A percentile compares a stretch with the other conserved stretches of the same genome.
Evolutionary conservation across 2,888 invertebrate genomes (phyloP).

Genomic region (Timema podura): DNA sequence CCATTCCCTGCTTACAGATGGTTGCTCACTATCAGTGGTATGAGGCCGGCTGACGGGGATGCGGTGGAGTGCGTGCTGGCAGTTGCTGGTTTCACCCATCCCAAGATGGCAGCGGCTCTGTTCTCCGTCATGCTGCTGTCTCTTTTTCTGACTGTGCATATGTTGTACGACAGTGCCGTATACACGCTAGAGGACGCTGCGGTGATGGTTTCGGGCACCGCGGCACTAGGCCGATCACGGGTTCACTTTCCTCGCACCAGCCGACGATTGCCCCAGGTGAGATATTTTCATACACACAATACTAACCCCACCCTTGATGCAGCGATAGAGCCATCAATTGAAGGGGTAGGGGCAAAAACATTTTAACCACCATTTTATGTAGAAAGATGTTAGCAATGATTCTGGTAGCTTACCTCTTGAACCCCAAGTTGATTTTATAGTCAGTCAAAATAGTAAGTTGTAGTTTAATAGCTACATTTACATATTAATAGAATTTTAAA

Average conservation of each 20-base stretch:
- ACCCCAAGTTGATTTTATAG: no score
- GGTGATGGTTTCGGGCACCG: slow-evolving; percentile 43
- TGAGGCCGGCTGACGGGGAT: slow-evolving; percentile 79
- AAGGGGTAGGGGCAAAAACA: no score
- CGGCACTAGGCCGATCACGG: slow-evolving; percentile 40
- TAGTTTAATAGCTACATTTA: no score
- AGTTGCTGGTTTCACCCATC: slow-evolving; percentile 80
- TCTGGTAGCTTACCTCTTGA: no score
- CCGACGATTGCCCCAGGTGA: slow-evolving; percentile 53
- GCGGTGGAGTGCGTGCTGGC: slow-evolving; percentile 73
- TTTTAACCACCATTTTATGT: no score
- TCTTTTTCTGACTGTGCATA: slow-evolving; percentile 78
- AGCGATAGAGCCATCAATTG: no score
- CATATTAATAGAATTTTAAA: no score
- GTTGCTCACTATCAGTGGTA: slow-evolving; percentile 66
- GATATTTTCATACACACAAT: slow-evolving; percentile 39
- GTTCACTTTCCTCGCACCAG: slow-evolving; percentile 60
- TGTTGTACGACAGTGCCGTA: slow-evolving; percentile 76
- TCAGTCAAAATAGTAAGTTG: no score
- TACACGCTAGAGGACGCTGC: slow-evolving; percentile 66
- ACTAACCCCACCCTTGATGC: no score
- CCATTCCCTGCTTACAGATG: slow-evolving; percentile 54
- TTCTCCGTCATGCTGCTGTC: slow-evolving; percentile 76
- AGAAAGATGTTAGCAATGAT: no score
- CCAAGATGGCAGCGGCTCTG: slow-evolving; percentile 76